phyloP scores from a whole-genome alignment of 2,888 invertebrate species.

The Drosophila fungiperda region DNA sequence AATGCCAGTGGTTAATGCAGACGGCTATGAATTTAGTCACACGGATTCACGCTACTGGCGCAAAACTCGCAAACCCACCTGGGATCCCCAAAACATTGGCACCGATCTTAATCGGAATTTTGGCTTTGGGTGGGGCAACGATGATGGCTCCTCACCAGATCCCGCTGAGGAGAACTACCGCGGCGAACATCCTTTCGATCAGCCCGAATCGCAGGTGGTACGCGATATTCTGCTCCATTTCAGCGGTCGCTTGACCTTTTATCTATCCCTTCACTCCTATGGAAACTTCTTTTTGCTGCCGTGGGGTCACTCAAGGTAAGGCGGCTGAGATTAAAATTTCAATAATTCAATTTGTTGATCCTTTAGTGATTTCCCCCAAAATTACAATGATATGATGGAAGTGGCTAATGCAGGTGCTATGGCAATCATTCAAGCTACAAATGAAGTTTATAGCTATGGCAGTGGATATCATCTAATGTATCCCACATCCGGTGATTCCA shows the following conservation, averaged over 20 bases:
- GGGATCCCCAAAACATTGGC: constrained; percentile 83
- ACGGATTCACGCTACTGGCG: constrained; percentile 86
- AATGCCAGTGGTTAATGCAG: constrained; percentile 89
- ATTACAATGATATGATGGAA: constrained; percentile 83
- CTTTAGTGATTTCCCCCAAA: constrained; percentile 82
- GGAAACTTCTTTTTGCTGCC: constrained; percentile 89
- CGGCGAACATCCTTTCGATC: constrained; percentile 88
- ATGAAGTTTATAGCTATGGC: constrained; percentile 83
- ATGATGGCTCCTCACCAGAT: constrained; percentile 70
- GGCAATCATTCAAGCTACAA: constrained; percentile 79
- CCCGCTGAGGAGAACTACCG: constrained; percentile 87
- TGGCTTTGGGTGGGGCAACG: constrained; percentile 86
- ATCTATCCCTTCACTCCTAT: constrained; percentile 91
- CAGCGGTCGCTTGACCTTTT: constrained; percentile 86
- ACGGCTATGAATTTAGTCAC: constrained; percentile 89
- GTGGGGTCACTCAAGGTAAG: constrained; percentile 87
- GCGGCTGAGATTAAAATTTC: constrained; percentile 11
- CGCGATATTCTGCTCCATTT: constrained; percentile 86
- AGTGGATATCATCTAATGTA: constrained; percentile 85
- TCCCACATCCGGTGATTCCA: constrained; percentile 87
- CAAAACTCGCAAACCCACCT: constrained; percentile 85
- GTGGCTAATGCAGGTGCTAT: constrained; percentile 81
- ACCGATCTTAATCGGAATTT: constrained; percentile 89
- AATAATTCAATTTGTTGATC: background rate
- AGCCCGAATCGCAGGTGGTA: constrained; percentile 88